Evolutionary conservation across 1,140 invertebrate species (phyloP).

Genomic region (Lasioglossum baleicum): DNA sequence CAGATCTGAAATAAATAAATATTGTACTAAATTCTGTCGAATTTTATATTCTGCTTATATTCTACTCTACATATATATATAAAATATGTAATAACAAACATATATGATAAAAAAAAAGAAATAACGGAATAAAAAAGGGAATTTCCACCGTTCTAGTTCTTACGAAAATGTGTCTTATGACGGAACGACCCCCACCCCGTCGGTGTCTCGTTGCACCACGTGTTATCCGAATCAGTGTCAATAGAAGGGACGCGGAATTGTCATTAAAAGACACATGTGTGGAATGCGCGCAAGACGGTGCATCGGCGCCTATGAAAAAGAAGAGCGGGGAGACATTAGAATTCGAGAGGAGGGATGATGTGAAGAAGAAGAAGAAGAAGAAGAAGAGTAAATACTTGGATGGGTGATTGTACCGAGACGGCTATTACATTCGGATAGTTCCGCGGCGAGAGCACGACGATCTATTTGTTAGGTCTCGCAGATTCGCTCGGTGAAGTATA

Average conservation of each 20-base stretch:
- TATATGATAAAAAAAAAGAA: too few species aligned
- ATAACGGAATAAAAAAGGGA: neutral
- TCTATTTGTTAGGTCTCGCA: neutral
- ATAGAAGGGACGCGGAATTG: conserved; percentile 54
- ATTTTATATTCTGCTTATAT: too few species aligned
- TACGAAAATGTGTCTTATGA: conserved; percentile 1
- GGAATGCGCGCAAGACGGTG: conserved; percentile 34
- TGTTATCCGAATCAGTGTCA: conserved; percentile 62
- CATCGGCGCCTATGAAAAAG: conserved; percentile 27
- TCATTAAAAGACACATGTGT: conserved; percentile 58
- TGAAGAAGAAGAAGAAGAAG: neutral
- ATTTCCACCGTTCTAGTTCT: neutral
- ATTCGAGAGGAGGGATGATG: conserved; percentile 22
- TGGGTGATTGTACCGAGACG: conserved; percentile 6
- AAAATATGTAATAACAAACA: too few species aligned
- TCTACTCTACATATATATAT: too few species aligned
- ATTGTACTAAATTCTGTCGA: too few species aligned
- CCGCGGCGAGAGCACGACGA: neutral
- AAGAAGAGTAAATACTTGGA: conserved; percentile 20
- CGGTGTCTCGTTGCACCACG: conserved; percentile 11
- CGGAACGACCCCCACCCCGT: neutral
- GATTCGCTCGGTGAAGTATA: neutral
- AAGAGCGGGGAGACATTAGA: conserved; percentile 14
- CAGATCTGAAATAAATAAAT: too few species aligned
- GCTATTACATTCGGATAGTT: conserved; percentile 29